Conservation (phyloP, 2,888 invertebrate species). For the Aethes cnicana region DNA sequence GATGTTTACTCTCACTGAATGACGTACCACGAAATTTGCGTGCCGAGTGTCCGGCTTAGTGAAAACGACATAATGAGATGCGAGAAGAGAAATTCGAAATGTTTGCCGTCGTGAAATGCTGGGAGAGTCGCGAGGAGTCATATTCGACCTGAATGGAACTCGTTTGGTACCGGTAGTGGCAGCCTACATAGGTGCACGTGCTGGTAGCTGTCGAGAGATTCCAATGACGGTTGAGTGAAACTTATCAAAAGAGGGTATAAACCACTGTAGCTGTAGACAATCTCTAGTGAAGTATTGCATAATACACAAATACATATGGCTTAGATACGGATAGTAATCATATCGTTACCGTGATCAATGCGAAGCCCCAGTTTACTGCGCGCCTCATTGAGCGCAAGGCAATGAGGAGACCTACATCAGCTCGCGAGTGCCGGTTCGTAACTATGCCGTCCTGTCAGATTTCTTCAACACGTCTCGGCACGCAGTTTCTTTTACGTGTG, state of each 20-base stretch:
- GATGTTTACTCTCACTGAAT: conserved; percentile 75
- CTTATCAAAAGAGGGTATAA: conserved; percentile 9
- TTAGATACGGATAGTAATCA: conserved; percentile 11
- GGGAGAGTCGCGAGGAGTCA: conserved; percentile 72
- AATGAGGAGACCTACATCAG: conserved; percentile 16
- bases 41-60: conserved; percentile 65
- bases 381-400: too few relatives aligned
- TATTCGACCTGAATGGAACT: conserved; percentile 73
- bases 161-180: conserved; percentile 59
- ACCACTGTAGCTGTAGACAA: conserved; percentile 1
- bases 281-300: conserved; percentile 16
- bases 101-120: conserved; percentile 75
- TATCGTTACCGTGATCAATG: conserved; percentile 1
- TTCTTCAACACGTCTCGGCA: conserved; percentile 66
- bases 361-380: neutral
- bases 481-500: conserved; percentile 81
- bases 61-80: conserved; percentile 80
- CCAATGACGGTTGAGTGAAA: conserved; percentile 9
- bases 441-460: conserved; percentile 61
- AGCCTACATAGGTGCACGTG: conserved; percentile 46
- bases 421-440: conserved; percentile 12
- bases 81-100: conserved; percentile 81
- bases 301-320: conserved; percentile 10
- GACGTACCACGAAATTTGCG: conserved; percentile 70
- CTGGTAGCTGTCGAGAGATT: conserved; percentile 34